phyloP scores from a whole-genome alignment of 2,113 vertebrate genomes.

The Microtus ochrogaster region DNA sequence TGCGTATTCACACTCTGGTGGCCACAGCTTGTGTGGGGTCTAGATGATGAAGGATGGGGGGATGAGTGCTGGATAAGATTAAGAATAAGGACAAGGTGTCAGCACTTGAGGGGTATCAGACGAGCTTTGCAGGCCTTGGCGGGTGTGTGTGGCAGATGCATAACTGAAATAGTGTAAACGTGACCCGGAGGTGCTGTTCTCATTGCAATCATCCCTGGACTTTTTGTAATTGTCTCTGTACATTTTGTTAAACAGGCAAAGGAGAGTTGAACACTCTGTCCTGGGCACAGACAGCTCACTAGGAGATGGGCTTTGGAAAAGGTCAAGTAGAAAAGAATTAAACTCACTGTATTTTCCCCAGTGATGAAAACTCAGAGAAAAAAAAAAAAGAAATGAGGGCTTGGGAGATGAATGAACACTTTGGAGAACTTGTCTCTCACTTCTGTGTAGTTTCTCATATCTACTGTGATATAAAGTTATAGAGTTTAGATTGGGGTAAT shows the following conservation, averaged over 20 bases:
- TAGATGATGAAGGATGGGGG: background rate
- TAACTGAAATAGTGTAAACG: background rate
- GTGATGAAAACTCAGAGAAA: background rate
- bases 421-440: background rate
- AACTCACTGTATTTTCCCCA: background rate
- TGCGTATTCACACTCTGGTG: background rate
- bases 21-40: background rate
- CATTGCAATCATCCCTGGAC: constrained; percentile 24
- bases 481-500: background rate
- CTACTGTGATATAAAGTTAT: background rate
- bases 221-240: background rate
- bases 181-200: background rate
- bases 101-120: background rate
- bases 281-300: background rate
- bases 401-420: constrained; percentile 22
- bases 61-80: background rate
- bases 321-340: background rate
- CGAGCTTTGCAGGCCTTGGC: background rate
- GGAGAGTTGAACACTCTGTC: background rate
- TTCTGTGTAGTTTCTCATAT: background rate
- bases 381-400: background rate
- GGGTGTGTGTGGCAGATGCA: background rate
- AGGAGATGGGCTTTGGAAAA: background rate
- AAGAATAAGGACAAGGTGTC: background rate
- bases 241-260: background rate